These are phyloP conservation scores for Orchesellides sinensis DNA, from an alignment of 2,888 invertebrate genomes.

Conservation along the genomic window DNA sequence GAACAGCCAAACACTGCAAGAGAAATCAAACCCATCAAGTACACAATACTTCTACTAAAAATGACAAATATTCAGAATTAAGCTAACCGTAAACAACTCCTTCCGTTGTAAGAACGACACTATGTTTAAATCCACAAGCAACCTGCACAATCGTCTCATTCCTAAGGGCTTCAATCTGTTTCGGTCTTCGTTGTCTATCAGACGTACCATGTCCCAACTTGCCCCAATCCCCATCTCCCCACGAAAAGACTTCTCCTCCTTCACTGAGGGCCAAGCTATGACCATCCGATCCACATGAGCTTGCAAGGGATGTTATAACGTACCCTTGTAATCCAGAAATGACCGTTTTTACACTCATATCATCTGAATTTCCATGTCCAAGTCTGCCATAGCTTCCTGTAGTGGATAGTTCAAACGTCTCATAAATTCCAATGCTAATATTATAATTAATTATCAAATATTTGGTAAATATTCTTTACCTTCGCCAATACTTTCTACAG, in stretches of 20 bases:
- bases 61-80: conserved; percentile 72
- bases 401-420: no score
- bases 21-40: no score
- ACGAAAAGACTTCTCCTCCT: conserved; percentile 81
- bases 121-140: conserved; percentile 83
- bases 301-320: conserved; percentile 81
- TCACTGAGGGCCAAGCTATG: conserved; percentile 83
- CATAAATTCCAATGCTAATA: conserved; percentile 7
- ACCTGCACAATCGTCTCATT: conserved; percentile 81
- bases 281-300: conserved; percentile 83
- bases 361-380: conserved; percentile 83
- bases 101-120: conserved; percentile 82
- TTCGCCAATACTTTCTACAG: conserved; percentile 82
- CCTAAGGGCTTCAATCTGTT: conserved; percentile 82
- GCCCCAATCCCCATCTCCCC: conserved; percentile 76
- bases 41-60: background rate
- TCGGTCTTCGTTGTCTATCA: conserved; percentile 81
- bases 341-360: conserved; percentile 74
- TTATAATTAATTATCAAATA: background rate
- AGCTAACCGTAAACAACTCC: conserved; percentile 80
- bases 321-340: conserved; percentile 78
- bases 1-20: conserved; percentile 82
- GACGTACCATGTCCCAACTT: conserved; percentile 83
- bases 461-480: no score
- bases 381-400: conserved; percentile 81